Conservation (phyloP, 2,888 invertebrate species). For the Eupithecia exiguata region DNA sequence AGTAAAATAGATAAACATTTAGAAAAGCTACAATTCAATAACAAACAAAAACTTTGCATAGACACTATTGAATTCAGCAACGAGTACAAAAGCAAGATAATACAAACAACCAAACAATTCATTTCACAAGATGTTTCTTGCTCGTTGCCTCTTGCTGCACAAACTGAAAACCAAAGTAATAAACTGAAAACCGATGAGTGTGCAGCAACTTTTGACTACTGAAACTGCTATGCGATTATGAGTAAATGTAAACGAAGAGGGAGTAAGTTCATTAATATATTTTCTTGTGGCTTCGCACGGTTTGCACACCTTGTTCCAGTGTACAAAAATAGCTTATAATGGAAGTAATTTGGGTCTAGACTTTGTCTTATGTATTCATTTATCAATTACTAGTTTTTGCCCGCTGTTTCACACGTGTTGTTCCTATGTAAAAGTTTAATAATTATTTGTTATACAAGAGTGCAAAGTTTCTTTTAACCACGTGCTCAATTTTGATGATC, state of each 20-base stretch:
- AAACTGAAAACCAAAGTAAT: constrained; percentile 21
- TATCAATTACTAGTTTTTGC: too few relatives aligned
- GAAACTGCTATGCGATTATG: background rate
- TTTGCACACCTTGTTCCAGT: too few relatives aligned
- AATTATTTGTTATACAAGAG: too few relatives aligned
- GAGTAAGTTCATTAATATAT: too few relatives aligned
- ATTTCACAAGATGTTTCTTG: constrained; percentile 2
- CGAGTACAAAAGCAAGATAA: background rate
- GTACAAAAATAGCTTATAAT: too few relatives aligned
- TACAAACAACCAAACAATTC: background rate
- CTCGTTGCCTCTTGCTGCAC: constrained; percentile 6
- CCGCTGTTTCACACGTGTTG: too few relatives aligned
- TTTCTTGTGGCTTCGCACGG: too few relatives aligned
- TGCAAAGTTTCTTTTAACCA: too few relatives aligned
- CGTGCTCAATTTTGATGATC: too few relatives aligned
- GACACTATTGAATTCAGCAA: background rate
- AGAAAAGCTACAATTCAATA: background rate
- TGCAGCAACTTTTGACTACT: constrained; percentile 14
- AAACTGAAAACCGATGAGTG: constrained; percentile 6
- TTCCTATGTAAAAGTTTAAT: too few relatives aligned
- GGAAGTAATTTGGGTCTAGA: too few relatives aligned
- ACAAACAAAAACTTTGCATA: background rate
- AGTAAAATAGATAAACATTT: background rate
- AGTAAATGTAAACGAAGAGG: background rate
- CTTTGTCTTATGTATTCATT: too few relatives aligned